These are phyloP conservation scores for Heliconius ethilla DNA, from an alignment of 2,888 invertebrate species.

Conservation along the genomic window DNA sequence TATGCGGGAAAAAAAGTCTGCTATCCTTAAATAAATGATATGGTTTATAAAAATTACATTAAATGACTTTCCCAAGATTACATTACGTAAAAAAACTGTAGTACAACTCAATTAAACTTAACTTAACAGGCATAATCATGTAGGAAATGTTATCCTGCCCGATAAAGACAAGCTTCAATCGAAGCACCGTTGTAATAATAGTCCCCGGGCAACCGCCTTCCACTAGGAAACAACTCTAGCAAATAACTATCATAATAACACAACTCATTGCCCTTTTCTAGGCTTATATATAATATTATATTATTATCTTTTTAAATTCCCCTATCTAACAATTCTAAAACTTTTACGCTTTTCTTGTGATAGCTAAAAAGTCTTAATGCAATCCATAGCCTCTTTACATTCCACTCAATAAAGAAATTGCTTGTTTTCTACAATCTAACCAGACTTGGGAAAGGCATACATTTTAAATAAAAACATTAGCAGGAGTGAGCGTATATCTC, in stretches of 20 bases:
- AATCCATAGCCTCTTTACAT: too few relatives aligned
- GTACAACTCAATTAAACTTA: not conserved
- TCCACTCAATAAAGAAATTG: not conserved
- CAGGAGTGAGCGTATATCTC: not conserved
- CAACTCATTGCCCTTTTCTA: slow-evolving; percentile 28
- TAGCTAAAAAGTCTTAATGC: not conserved
- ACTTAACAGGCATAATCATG: slow-evolving; percentile 45
- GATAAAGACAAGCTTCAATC: slow-evolving; percentile 59
- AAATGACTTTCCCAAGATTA: not conserved
- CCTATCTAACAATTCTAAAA: too few relatives aligned
- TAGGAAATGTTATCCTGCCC: slow-evolving; percentile 58
- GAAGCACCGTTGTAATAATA: slow-evolving; percentile 74
- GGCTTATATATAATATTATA: slow-evolving; percentile 24
- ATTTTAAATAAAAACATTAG: not conserved
- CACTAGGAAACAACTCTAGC: slow-evolving; percentile 62
- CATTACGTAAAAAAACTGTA: not conserved
- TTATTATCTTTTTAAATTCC: slow-evolving; percentile 13
- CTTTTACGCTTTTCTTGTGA: not conserved
- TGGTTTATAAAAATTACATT: not conserved
- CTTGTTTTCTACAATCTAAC: not conserved
- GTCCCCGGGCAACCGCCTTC: slow-evolving; percentile 63
- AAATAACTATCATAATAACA: slow-evolving; percentile 66
- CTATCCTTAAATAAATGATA: not conserved
- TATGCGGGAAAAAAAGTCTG: not conserved
- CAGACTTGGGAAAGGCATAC: not conserved